phyloP scores from a whole-genome alignment of 2,113 vertebrate species.

The Todiramphus saurophagus region DNA sequence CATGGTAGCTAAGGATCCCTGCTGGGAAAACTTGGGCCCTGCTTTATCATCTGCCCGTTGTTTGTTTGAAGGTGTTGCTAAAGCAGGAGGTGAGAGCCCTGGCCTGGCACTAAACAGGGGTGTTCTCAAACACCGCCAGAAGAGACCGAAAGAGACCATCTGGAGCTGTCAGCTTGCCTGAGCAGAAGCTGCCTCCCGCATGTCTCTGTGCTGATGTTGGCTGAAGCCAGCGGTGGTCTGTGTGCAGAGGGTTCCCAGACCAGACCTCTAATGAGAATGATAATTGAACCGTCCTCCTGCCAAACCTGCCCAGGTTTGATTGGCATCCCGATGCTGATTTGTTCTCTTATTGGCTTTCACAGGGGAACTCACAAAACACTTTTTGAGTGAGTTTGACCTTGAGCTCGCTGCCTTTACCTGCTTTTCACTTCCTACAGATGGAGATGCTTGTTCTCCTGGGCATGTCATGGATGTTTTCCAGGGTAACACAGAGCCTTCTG shows the following conservation, averaged over 20 bases:
- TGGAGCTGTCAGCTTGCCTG: not conserved
- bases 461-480: constrained; percentile 46
- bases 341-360: constrained; percentile 18
- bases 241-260: not conserved
- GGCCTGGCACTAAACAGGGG: not conserved
- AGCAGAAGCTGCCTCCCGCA: not conserved
- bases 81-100: constrained; percentile 26
- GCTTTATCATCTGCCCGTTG: not conserved
- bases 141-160: not conserved
- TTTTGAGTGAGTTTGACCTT: constrained; percentile 64
- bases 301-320: constrained; percentile 9
- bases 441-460: constrained; percentile 70
- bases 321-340: not conserved
- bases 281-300: not conserved
- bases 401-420: constrained; percentile 61
- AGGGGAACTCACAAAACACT: constrained; percentile 6
- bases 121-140: not conserved
- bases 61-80: not conserved
- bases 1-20: not conserved
- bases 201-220: not conserved
- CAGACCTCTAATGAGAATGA: not conserved
- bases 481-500: constrained; percentile 62
- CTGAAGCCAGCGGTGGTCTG: not conserved
- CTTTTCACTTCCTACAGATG: constrained; percentile 72
- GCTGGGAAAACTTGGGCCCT: not conserved